Conservation (phyloP, 2,888 invertebrate species). For the Ernsta delagoae region DNA sequence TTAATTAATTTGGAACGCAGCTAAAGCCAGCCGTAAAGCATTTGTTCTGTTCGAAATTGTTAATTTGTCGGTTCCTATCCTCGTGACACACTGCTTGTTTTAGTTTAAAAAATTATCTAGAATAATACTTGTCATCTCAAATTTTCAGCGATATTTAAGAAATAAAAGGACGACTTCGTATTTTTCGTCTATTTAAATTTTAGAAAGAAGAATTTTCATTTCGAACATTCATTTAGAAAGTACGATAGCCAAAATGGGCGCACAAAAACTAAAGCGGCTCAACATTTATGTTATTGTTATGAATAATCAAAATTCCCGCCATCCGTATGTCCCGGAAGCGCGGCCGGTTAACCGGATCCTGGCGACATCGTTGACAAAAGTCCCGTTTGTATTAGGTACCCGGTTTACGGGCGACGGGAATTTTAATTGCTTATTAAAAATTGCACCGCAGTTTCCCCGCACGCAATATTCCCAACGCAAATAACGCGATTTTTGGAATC, state of each 20-base stretch:
- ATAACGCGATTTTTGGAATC: conserved; percentile 9
- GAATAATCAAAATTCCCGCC: not conserved
- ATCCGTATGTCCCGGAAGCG: conserved; percentile 15
- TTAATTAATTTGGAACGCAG: conserved; percentile 41
- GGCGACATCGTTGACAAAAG: conserved; percentile 46
- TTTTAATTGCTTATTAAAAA: conserved; percentile 45
- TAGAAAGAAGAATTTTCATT: too few relatives aligned
- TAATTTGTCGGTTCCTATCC: conserved; percentile 26
- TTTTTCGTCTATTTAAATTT: too few relatives aligned
- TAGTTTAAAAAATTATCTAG: not conserved
- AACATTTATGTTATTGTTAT: not conserved
- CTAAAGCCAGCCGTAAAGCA: conserved; percentile 30
- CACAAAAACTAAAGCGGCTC: not conserved
- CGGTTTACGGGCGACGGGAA: conserved; percentile 34
- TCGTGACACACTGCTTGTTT: conserved; percentile 16
- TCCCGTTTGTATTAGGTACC: conserved; percentile 42
- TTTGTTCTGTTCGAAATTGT: conserved; percentile 34
- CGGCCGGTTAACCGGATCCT: conserved; percentile 23
- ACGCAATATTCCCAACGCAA: conserved; percentile 16
- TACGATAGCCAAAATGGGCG: not conserved
- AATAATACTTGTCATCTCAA: too few relatives aligned
- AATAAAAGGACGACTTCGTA: too few relatives aligned
- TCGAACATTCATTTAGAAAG: too few relatives aligned
- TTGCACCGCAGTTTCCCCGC: conserved; percentile 15
- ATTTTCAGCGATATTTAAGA: too few relatives aligned